Conservation (phyloP, 2,113 vertebrate species). For the Columba livia region DNA sequence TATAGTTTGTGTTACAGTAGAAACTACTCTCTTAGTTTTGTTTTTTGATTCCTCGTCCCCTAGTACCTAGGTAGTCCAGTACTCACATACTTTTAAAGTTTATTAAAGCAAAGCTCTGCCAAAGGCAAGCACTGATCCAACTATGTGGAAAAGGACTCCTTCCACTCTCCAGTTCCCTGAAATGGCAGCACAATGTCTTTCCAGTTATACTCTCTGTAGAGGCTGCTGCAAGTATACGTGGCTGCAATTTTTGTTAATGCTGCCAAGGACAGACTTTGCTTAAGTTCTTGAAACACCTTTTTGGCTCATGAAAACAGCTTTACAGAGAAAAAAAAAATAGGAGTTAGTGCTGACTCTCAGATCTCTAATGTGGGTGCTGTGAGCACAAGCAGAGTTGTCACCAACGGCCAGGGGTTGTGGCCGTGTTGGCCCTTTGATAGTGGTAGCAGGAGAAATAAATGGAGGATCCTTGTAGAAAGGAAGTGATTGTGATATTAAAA, state of each 20-base stretch:
- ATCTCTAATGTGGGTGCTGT: not conserved
- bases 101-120: slow-evolving; percentile 44
- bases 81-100: slow-evolving; percentile 46
- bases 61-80: slow-evolving; percentile 11
- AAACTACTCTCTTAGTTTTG: not conserved
- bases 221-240: slow-evolving; percentile 60
- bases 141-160: slow-evolving; percentile 59
- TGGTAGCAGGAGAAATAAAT: not conserved
- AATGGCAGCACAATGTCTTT: slow-evolving; percentile 58
- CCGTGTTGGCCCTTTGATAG: not conserved
- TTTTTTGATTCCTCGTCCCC: not conserved
- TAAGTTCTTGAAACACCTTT: slow-evolving; percentile 54
- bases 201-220: slow-evolving; percentile 37
- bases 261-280: slow-evolving; percentile 64
- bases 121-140: slow-evolving; percentile 49
- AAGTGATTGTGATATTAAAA: not conserved
- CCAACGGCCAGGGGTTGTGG: rapidly evolving
- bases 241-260: slow-evolving; percentile 46
- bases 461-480: not conserved
- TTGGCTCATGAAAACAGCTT: slow-evolving; percentile 9
- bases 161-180: slow-evolving; percentile 59
- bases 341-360: not conserved
- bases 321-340: not conserved
- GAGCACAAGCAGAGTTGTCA: not conserved
- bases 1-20: not conserved